Percentiles rank a stretch among this genome's conserved stretches.
Conservation (phyloP, 2,113 vertebrate species). For the Lethenteron reissneri region DNA sequence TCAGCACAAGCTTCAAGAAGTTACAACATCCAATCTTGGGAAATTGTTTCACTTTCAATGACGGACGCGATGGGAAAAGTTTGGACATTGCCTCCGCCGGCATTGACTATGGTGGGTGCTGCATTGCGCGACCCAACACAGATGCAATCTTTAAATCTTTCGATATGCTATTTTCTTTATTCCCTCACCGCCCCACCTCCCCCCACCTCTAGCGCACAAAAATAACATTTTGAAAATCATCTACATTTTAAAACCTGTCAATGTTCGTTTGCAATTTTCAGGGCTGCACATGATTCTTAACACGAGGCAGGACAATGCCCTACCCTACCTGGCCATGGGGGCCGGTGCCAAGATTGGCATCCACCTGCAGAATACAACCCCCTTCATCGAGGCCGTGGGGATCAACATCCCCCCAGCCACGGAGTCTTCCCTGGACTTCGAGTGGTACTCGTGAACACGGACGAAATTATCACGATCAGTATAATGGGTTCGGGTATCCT, state of each 20-base stretch:
- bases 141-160: no score
- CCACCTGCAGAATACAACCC: conserved; percentile 32
- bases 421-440: conserved; percentile 38
- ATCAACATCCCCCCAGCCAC: conserved; percentile 32
- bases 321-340: conserved; percentile 35
- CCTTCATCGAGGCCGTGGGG: conserved; percentile 39
- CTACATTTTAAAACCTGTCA: not conserved
- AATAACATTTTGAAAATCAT: not conserved
- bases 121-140: no score
- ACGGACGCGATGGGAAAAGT: no score
- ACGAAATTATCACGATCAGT: no score
- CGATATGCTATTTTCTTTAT: no score
- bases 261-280: conserved; percentile 12
- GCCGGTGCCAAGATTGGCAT: conserved; percentile 34
- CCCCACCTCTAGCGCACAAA: not conserved
- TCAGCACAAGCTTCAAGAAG: no score
- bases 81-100: no score
- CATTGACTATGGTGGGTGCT: no score
- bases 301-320: conserved; percentile 34
- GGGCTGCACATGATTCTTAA: conserved; percentile 36
- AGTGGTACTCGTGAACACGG: conserved; percentile 22
- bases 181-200: conserved; percentile 3
- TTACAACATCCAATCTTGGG: no score
- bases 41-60: no score
- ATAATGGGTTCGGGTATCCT: no score